phyloP scores from a whole-genome alignment of 2,797 vertebrate genomes.

The Peromyscus nudipes region DNA sequence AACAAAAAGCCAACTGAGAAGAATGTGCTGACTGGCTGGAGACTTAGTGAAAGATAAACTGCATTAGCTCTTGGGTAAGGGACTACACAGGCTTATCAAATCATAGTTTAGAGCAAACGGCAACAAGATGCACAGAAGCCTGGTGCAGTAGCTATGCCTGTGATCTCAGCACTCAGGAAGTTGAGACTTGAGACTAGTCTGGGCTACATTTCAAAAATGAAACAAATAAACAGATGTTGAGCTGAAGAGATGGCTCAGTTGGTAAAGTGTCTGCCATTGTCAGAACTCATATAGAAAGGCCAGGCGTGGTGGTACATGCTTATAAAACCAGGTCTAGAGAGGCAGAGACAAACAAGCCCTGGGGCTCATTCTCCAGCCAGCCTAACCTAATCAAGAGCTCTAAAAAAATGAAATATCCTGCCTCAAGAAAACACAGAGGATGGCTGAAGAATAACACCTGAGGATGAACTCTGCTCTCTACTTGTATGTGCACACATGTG shows the following conservation, averaged over 20 bases:
- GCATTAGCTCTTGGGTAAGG: neutral
- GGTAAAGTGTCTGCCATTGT: neutral
- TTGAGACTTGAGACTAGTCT: neutral
- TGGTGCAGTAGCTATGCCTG: neutral
- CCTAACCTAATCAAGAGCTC: neutral
- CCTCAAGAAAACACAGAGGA: neutral
- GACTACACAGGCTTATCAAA: fast-evolving
- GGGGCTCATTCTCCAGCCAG: neutral
- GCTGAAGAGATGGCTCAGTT: neutral
- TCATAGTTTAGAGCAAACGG: neutral
- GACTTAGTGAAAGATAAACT: neutral
- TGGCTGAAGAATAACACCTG: neutral
- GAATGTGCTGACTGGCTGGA: neutral
- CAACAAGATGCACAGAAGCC: neutral
- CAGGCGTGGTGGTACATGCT: neutral
- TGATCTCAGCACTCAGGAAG: neutral
- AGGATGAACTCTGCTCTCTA: neutral
- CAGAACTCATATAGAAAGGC: neutral
- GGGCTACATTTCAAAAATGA: neutral
- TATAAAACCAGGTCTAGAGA: neutral
- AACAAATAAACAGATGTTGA: neutral
- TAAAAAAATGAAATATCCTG: neutral
- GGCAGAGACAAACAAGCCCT: neutral
- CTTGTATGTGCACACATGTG: neutral
- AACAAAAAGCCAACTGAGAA: neutral